Base-by-base conservation (phyloP, 2,888 invertebrate species). In the Hylaea fasciaria region DNA sequence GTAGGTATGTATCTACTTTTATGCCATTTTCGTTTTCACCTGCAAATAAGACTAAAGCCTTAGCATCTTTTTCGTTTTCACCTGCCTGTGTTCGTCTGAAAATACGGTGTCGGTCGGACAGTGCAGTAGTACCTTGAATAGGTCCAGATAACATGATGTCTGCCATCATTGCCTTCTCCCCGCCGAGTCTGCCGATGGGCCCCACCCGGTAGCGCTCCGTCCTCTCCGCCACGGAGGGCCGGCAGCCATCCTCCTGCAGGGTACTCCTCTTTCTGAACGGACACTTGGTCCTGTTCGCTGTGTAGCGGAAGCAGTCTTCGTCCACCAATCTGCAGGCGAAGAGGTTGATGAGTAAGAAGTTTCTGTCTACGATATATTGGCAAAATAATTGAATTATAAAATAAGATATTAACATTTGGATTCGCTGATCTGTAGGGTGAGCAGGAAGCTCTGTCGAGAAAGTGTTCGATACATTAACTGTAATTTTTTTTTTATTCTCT, bases 81-180 rank as follows among this genome's bases (percentile, higher is more conserved):
- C n/a, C n/a, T n/a, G n/a, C n/a, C n/a, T n/a, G 22, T 3, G 22
- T 22, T 22, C 22, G 22, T 22, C 22, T 22, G n/a, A n/a, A n/a
- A n/a, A n/a, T n/a, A n/a, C n/a, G n/a, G n/a, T n/a, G n/a, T n/a
- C n/a, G n/a, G n/a, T n/a, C n/a, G n/a, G n/a, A n/a, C n/a, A n/a
- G n/a, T n/a, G n/a, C n/a, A n/a, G n/a, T n/a, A n/a, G n/a, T 12
- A 83, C 83, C 83, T 66, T 98, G 98, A 0, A 98, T 97, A 0
- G 98, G 98, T 46, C 99, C 99, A 44, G 97, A 97, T 47, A 94
- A 94, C 87, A 95, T 93, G 52, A 99, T 97, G 82, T 99, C 98
- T 54, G 95, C 94, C 97, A 97, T 98, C 70, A 99, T 97, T 76
- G 98, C 98, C 12, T 94, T 93, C 81, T 96, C 96, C 65, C 94